These are phyloP conservation scores for Gonatopus flavifemur DNA, from an alignment of 1,140 invertebrate genomes.

Conservation along the genomic window DNA sequence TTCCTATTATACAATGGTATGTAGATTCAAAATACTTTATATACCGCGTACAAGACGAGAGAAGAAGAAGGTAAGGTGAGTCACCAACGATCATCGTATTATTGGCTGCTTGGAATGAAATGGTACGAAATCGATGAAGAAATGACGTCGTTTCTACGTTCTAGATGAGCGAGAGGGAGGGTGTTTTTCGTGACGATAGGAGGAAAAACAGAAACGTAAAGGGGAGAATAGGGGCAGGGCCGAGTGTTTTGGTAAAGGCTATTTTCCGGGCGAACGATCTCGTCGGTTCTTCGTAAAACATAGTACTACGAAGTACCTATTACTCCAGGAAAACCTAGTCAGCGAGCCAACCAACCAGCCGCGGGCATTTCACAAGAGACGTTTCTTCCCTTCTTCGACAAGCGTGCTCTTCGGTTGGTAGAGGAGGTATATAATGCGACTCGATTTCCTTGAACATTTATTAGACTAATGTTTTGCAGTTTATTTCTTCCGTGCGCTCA, in stretches of 20 bases:
- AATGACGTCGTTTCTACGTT: conserved; percentile 3
- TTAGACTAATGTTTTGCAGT: conserved; percentile 44
- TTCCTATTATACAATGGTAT: no score
- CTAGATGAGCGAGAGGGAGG: conserved; percentile 9
- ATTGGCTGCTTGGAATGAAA: no score
- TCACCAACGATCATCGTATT: no score
- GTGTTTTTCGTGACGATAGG: no score
- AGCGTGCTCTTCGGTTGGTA: background rate
- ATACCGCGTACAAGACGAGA: no score
- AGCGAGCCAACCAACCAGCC: no score
- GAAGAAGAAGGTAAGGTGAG: no score
- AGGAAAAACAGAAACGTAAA: conserved; percentile 19
- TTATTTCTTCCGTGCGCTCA: no score
- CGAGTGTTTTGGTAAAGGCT: conserved; percentile 47
- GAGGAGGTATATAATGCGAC: background rate
- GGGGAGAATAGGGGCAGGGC: conserved; percentile 15
- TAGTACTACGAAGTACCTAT: conserved; percentile 33
- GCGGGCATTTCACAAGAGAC: conserved; percentile 20
- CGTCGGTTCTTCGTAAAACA: conserved; percentile 28
- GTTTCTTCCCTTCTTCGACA: background rate
- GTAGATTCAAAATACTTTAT: no score
- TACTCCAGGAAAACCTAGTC: no score
- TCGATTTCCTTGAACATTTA: conserved; percentile 32
- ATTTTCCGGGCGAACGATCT: conserved; percentile 52
- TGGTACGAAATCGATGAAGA: conserved; percentile 7